These are phyloP conservation scores for Drosophila tristis DNA, from an alignment of 1,140 invertebrate genomes.

Conservation along the genomic window DNA sequence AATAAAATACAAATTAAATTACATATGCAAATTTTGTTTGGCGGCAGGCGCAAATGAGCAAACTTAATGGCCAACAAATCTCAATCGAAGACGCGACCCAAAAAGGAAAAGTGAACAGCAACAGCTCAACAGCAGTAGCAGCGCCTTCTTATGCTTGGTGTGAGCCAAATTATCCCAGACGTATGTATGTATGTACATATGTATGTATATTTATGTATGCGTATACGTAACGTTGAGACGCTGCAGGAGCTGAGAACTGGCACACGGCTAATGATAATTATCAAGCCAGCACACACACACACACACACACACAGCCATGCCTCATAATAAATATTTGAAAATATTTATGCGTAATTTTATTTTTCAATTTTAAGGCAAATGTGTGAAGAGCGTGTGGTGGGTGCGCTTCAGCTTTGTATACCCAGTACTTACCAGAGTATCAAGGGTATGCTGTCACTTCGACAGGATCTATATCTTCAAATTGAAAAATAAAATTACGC, in stretches of 20 bases:
- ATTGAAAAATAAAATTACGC: too few species aligned
- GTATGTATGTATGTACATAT: too few species aligned
- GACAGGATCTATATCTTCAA: too few species aligned
- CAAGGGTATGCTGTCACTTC: too few species aligned
- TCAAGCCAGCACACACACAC: slow-evolving; percentile 47
- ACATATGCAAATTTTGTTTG: slow-evolving; percentile 72
- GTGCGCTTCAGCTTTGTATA: too few species aligned
- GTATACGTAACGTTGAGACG: slow-evolving; percentile 13
- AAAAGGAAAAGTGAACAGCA: slow-evolving; percentile 62
- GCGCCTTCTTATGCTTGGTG: neutral
- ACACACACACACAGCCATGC: slow-evolving; percentile 8
- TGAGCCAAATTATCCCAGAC: too few species aligned
- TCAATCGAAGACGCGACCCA: slow-evolving; percentile 57
- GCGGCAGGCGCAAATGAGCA: slow-evolving; percentile 54
- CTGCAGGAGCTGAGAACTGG: slow-evolving; percentile 25
- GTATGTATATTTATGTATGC: neutral
- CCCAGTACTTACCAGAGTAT: too few species aligned
- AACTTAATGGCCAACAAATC: slow-evolving; percentile 78
- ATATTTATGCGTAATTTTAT: slow-evolving; percentile 67
- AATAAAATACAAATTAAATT: slow-evolving; percentile 48
- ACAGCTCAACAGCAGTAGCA: slow-evolving; percentile 41
- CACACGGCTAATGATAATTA: slow-evolving; percentile 75
- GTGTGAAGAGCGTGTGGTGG: slow-evolving; percentile 38
- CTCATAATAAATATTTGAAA: slow-evolving; percentile 64
- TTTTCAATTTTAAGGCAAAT: slow-evolving; percentile 65